These are phyloP conservation scores for Amblyteles armatorius DNA, from an alignment of 2,888 invertebrate species.

Conservation along the genomic window DNA sequence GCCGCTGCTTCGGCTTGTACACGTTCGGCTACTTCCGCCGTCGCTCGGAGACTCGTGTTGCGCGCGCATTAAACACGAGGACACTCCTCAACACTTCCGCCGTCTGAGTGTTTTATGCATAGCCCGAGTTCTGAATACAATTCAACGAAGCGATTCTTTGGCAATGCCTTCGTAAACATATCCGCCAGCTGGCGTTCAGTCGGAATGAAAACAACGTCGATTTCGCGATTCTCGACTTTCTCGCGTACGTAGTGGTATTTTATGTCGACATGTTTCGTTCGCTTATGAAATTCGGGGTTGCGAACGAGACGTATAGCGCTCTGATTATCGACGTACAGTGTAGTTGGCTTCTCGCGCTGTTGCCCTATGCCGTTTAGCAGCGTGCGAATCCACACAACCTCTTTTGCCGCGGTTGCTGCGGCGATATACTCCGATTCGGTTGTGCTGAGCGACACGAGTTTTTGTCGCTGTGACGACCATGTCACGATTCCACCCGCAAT, in stretches of 20 bases:
- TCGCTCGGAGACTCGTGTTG: constrained; percentile 28
- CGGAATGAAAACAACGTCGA: constrained; percentile 50
- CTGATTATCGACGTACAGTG: constrained; percentile 54
- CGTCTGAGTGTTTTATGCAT: constrained; percentile 38
- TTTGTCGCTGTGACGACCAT: constrained; percentile 3
- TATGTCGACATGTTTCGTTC: constrained; percentile 61
- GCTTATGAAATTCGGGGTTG: constrained; percentile 61
- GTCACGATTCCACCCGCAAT: neutral
- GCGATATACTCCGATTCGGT: constrained; percentile 11
- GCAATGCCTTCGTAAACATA: constrained; percentile 61
- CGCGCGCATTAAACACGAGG: constrained; percentile 39
- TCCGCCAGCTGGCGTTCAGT: constrained; percentile 60
- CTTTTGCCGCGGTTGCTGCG: constrained; percentile 7
- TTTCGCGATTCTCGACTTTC: constrained; percentile 41
- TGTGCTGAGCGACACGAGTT: neutral
- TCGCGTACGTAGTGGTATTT: constrained; percentile 59
- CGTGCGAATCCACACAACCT: constrained; percentile 48
- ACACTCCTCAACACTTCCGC: constrained; percentile 55
- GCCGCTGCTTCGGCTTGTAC: neutral
- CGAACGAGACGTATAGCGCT: constrained; percentile 58
- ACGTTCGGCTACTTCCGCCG: constrained; percentile 24
- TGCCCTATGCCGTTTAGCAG: constrained; percentile 36
- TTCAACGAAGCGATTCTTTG: constrained; percentile 29
- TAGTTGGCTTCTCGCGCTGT: neutral
- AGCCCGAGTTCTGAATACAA: constrained; percentile 37